phyloP scores from a whole-genome alignment of 1,140 invertebrate species.

The Triops longicaudatus region DNA sequence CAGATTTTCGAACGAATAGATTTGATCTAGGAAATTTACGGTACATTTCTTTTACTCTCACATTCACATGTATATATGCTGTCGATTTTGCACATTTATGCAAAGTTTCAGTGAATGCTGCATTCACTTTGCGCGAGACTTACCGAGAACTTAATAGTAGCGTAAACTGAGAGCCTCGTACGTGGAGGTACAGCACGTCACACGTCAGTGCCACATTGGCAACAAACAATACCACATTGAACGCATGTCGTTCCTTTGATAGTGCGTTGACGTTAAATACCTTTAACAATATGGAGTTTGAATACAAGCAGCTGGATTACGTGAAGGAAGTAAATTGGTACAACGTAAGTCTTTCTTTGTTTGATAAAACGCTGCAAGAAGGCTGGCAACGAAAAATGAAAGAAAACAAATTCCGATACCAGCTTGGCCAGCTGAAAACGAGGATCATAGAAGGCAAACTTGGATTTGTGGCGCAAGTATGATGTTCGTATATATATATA shows the following conservation, averaged over 20 bases:
- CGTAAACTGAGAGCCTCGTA: too few species aligned
- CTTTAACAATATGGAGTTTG: constrained; percentile 8
- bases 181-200: neutral
- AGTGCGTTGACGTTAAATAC: too few species aligned
- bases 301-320: neutral
- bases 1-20: too few species aligned
- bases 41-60: too few species aligned
- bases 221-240: constrained; percentile 6
- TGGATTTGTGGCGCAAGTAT: constrained; percentile 34
- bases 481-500: neutral
- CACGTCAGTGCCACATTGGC: neutral
- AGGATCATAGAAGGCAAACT: constrained; percentile 33
- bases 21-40: too few species aligned
- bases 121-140: neutral
- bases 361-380: constrained; percentile 31
- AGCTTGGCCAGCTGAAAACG: constrained; percentile 32
- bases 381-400: constrained; percentile 30
- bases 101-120: neutral
- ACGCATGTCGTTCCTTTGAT: neutral
- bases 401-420: constrained; percentile 32
- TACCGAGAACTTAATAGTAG: too few species aligned
- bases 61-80: too few species aligned
- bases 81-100: too few species aligned
- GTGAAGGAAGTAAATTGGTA: neutral
- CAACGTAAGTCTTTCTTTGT: neutral